Base-by-base conservation (phyloP, 1,140 invertebrate genomes). In the Zaprionus nigranus region DNA sequence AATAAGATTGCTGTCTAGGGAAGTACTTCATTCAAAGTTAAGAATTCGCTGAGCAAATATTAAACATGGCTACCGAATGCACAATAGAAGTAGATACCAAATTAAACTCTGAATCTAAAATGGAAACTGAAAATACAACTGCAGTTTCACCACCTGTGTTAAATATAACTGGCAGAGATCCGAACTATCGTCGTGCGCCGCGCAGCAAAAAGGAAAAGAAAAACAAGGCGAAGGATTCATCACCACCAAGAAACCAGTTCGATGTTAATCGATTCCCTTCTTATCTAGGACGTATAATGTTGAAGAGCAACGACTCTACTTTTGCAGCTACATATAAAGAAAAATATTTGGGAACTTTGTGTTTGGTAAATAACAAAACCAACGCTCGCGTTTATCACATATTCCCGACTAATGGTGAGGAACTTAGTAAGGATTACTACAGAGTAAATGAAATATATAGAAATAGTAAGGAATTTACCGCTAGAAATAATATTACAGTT, bases 331-430 rank as follows among this genome's bases (percentile, higher is more conserved):
- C 56, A 65, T 43, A 2, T 49, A n/a, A 2, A n/a, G 15, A 30
- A n/a, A 13, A 53, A 9, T 7, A 68, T 43, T 36, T 81, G 12
- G 60, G 79, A 46, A 64, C 76, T 5, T 61, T 81, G 0, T 81
- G 79, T 17, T 43, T 81, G 2, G 34, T 62, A 2, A 81, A 76
- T n/a, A 67, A 38, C 1, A 59, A 11, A 53, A 17, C 12, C 20
- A 40, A 30, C 13, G 24, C 4, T 53, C 43, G 61, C 1, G 51
- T 38, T 17, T 81, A 81, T 54, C 78, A 81, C 43, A 71, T 77
- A 38, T 81, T 81, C 36, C 22, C 36, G 5, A 58, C 79, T 0
- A 58, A 20, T 2, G 43, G 43, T 3, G 24, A 53, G 7, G 12
- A 46, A 5, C 2, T 76, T 1, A n/a, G 26, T 2, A 58, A 43